phyloP scores from a whole-genome alignment of 2,888 invertebrate species.

The Camponotus fellah region DNA sequence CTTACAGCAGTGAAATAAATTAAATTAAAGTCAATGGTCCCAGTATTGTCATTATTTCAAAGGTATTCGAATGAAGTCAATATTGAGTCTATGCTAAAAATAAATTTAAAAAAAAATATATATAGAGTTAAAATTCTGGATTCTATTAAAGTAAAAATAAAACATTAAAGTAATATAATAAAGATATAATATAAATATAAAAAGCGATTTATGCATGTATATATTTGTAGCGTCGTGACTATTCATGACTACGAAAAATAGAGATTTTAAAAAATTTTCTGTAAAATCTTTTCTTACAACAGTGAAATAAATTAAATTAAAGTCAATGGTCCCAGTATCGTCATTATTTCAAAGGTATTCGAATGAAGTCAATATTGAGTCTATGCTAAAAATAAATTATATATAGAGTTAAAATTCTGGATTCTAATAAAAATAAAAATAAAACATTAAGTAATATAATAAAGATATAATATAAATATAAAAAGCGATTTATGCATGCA shows the following conservation, averaged over 20 bases:
- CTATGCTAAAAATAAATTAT: too few species aligned
- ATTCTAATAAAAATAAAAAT: background rate
- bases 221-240: too few species aligned
- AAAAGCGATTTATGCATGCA: background rate
- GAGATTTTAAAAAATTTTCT: background rate
- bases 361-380: too few species aligned
- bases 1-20: background rate
- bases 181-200: background rate
- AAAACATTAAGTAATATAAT: background rate
- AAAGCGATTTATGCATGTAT: background rate
- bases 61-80: too few species aligned
- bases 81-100: too few species aligned
- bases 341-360: too few species aligned
- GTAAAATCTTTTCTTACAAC: background rate
- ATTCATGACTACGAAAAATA: background rate
- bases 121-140: background rate
- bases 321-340: background rate
- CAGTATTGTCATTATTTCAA: background rate
- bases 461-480: background rate
- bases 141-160: background rate
- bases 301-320: background rate
- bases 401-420: background rate
- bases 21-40: background rate
- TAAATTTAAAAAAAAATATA: too few species aligned
- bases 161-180: background rate